Base-by-base conservation (phyloP, 2,113 vertebrate species). In the Talpa occidentalis region DNA sequence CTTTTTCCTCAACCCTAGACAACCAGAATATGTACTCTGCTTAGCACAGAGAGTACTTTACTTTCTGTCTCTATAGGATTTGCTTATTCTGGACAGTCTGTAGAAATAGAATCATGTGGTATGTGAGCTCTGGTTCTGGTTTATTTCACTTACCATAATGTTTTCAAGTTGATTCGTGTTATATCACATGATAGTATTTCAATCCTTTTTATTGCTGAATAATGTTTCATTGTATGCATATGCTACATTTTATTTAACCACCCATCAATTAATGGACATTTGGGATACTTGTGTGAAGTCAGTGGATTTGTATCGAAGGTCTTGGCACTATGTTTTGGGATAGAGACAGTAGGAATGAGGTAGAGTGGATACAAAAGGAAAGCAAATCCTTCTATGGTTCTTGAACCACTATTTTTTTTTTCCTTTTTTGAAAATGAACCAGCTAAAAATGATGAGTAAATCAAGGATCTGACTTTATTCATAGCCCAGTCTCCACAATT, bases 401-500 rank as follows among this genome's bases (percentile, higher is more conserved):
- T 72, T 86, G 67, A 87, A 37, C 10, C 37, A 66, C 37, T 69
- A 22, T 16, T 26, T 78, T 44, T 67, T 67, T 19, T 47, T 73
- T 44, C 30, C 24, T 26, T 82, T 59, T 74, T 49, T 60, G 90
- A 79, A 84, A 85, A 69, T n/a, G 11, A 86, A 49, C 59, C 28
- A 47, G 37, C 30, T 19, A 52, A 67, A 56, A 81, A 17, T 77
- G 32, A 56, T 66, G 64, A 67, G 54, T 60, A 72, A 83, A 16
- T 85, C 28, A 24, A 21, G 21, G 16, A 30, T 81, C 40, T 76
- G 82, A 74, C 76, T 96, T 88, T 64, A 72, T 90, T 89, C 64
- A 28, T 12, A 44, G 16, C 52, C 52, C 47, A 54, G 0, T 69
- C 28, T 88, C 26, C 60, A n/a, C 54, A 54, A 2, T 74, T 87